Evolutionary conservation across 1,140 invertebrate species (phyloP).

Genomic region (Brachionus rotundiformis): DNA sequence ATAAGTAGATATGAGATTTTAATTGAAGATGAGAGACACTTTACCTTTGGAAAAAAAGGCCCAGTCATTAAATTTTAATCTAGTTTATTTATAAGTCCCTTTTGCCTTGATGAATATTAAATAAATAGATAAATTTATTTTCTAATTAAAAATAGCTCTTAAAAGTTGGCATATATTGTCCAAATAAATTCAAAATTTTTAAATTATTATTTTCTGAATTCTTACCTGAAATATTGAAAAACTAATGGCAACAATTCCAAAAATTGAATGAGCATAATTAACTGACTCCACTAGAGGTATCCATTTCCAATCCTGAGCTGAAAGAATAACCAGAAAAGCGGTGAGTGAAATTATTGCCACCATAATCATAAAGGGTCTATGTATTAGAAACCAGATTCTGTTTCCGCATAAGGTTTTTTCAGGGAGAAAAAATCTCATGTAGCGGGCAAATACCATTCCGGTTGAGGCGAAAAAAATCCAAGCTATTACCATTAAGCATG

Average conservation of each 20-base stretch:
- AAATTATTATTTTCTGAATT: no score
- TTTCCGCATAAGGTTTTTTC: background rate
- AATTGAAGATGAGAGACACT: no score
- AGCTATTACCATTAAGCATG: slow-evolving; percentile 29
- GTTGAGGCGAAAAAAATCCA: slow-evolving; percentile 46
- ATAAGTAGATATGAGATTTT: no score
- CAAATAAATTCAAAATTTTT: background rate
- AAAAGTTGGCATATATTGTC: no score
- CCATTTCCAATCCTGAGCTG: slow-evolving; percentile 36
- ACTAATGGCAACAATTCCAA: slow-evolving; percentile 46
- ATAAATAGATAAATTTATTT: no score
- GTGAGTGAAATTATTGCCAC: slow-evolving; percentile 22
- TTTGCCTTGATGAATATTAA: no score
- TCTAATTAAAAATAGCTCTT: no score
- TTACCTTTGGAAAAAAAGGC: no score
- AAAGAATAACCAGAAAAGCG: slow-evolving; percentile 9
- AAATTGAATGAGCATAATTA: slow-evolving; percentile 39
- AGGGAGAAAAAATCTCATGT: slow-evolving; percentile 1
- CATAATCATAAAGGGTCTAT: slow-evolving; percentile 39
- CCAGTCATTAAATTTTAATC: no score
- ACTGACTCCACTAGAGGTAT: background rate
- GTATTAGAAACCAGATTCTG: slow-evolving; percentile 11
- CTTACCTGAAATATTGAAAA: slow-evolving; percentile 41
- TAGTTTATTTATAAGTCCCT: no score
- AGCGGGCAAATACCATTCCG: slow-evolving; percentile 26